phyloP scores from a whole-genome alignment of 1,140 invertebrate genomes.

The Rhagoletis zephyria region DNA sequence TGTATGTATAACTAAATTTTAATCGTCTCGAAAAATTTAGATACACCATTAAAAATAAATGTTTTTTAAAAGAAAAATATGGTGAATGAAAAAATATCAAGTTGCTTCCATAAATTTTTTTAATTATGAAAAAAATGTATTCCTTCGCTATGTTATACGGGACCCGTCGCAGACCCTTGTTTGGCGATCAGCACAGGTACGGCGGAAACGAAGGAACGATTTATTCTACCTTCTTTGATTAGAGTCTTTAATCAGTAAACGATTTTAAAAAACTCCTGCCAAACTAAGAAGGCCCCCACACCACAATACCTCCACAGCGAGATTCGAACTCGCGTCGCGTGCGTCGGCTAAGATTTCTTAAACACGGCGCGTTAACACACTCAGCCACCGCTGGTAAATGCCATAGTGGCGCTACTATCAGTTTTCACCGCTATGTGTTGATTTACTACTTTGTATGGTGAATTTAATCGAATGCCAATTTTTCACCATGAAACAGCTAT shows the following conservation, averaged over 20 bases:
- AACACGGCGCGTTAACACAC: background rate
- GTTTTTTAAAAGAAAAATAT: background rate
- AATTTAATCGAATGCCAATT: background rate
- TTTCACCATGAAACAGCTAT: background rate
- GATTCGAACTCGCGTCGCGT: slow-evolving; percentile 28
- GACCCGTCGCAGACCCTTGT: slow-evolving; percentile 47
- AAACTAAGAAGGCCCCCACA: slow-evolving; percentile 63
- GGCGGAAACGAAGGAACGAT: slow-evolving; percentile 69
- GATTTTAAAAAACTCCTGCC: slow-evolving; percentile 66
- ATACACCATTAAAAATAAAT: no score
- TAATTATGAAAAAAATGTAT: slow-evolving; percentile 12
- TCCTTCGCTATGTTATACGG: slow-evolving; percentile 53
- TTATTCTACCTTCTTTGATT: slow-evolving; percentile 71
- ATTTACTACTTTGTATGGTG: background rate
- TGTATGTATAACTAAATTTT: no score
- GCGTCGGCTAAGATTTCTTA: background rate
- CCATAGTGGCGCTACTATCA: background rate
- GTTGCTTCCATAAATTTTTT: background rate
- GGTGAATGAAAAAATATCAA: background rate
- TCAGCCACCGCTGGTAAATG: background rate
- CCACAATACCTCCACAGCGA: background rate
- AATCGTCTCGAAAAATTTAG: no score
- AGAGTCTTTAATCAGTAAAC: slow-evolving; percentile 62
- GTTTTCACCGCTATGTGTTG: background rate
- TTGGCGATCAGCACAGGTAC: slow-evolving; percentile 59